Percentiles rank a stretch among this genome's conserved stretches.
These are phyloP conservation scores for Lumbricus terrestris DNA, from an alignment of 2,888 invertebrate species.

Conservation along the genomic window DNA sequence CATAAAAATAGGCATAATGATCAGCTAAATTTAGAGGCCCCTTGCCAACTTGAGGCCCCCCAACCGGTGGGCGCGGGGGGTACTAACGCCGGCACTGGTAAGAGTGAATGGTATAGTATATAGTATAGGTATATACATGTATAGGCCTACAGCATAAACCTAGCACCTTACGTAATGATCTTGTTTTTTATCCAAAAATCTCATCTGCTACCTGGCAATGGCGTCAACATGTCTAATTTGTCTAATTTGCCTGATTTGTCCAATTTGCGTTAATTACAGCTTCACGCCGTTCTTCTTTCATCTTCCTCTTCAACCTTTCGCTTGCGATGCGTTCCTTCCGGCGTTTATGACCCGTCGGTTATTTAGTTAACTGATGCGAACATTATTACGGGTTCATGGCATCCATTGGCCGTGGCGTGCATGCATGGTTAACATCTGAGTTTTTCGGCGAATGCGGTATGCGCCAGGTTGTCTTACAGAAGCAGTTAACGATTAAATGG, in stretches of 20 bases:
- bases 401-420: no score
- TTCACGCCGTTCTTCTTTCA: not conserved
- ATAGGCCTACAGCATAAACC: no score
- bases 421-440: not conserved
- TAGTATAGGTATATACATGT: no score
- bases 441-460: not conserved
- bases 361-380: not conserved
- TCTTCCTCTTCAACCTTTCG: no score
- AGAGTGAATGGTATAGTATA: no score
- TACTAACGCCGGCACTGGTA: no score
- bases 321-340: no score
- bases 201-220: not conserved
- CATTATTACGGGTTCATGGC: not conserved
- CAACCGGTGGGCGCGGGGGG: no score
- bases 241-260: not conserved
- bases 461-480: not conserved
- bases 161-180: not conserved
- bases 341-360: not conserved
- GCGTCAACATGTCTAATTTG: not conserved
- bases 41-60: no score
- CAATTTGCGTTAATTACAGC: not conserved
- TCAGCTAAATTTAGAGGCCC: no score
- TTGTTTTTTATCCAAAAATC: not conserved
- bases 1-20: no score
- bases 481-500: not conserved